Conservation (phyloP, 2,797 vertebrate genomes). For the Sibirionetta formosa region DNA sequence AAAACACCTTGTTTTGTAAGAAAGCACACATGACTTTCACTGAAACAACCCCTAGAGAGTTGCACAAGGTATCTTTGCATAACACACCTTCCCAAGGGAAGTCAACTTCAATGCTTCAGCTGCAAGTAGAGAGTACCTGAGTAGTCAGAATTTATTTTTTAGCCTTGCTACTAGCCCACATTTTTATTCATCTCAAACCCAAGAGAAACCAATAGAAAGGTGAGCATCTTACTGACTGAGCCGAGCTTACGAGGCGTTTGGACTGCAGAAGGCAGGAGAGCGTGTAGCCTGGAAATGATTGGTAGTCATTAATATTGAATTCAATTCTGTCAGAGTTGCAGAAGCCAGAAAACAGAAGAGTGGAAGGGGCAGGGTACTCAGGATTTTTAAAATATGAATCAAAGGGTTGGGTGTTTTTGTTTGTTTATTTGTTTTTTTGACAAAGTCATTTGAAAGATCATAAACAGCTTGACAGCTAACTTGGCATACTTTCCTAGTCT, state of each 20-base stretch:
- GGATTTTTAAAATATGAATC: conserved; percentile 65
- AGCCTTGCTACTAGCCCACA: not conserved
- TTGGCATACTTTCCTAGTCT: conserved; percentile 6
- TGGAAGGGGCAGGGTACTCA: conserved; percentile 36
- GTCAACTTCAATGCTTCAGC: not conserved
- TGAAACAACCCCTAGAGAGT: not conserved
- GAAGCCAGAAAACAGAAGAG: not conserved
- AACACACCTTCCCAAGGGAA: not conserved
- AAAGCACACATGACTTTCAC: not conserved
- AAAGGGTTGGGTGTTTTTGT: not conserved
- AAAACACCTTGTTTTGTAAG: not conserved
- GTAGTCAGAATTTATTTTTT: conserved; percentile 7
- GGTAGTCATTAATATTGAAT: conserved; percentile 57
- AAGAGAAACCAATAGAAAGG: not conserved
- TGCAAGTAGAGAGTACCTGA: not conserved
- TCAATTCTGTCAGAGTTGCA: conserved; percentile 7
- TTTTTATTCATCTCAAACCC: conserved; percentile 13
- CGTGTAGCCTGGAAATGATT: not conserved
- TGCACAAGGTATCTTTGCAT: not conserved
- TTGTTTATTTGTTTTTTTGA: not conserved
- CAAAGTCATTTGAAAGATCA: conserved; percentile 52
- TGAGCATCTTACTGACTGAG: not conserved
- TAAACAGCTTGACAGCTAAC: conserved; percentile 22
- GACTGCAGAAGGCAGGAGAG: conserved; percentile 19
- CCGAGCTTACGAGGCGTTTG: not conserved